A percentile compares a stretch with the other conserved stretches of the same genome.
Conservation (phyloP, 2,888 invertebrate species). For the Apamea epomidion region DNA sequence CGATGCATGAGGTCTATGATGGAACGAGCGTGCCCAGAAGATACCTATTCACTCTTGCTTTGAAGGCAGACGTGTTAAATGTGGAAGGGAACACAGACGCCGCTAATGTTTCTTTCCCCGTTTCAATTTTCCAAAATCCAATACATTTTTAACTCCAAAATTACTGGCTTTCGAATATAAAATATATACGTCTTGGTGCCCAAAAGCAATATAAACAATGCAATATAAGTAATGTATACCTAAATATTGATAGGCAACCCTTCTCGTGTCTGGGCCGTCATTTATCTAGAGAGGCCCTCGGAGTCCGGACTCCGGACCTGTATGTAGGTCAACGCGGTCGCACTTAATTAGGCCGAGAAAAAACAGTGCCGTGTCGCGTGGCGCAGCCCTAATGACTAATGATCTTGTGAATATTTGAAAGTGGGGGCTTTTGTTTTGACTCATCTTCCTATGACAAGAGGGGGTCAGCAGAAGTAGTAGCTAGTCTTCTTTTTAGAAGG, state of each 20-base stretch:
- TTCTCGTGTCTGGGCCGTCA: conserved; percentile 40
- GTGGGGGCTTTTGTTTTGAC: conserved; percentile 8
- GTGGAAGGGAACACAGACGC: background rate
- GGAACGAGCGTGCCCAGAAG: too few relatives aligned
- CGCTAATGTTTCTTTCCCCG: background rate
- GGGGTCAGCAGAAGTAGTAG: background rate
- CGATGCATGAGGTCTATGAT: too few relatives aligned
- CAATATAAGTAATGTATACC: background rate
- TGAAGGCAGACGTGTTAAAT: background rate
- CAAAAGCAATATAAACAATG: conserved; percentile 14
- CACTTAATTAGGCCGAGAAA: conserved; percentile 70
- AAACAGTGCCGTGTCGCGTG: conserved; percentile 26
- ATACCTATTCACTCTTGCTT: too few relatives aligned
- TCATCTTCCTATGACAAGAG: background rate
- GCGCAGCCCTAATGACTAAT: conserved; percentile 49
- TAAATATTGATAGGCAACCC: conserved; percentile 42
- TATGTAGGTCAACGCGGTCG: conserved; percentile 73
- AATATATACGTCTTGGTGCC: background rate
- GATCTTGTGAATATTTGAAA: conserved; percentile 45
- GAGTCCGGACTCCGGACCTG: conserved; percentile 35
- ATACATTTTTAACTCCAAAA: background rate
- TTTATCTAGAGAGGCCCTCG: conserved; percentile 65
- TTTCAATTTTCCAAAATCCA: background rate
- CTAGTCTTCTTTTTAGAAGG: too few relatives aligned
- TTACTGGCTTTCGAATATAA: background rate